Evolutionary conservation across 1,140 invertebrate species (phyloP).

Genomic region (Heliothis virescens): DNA sequence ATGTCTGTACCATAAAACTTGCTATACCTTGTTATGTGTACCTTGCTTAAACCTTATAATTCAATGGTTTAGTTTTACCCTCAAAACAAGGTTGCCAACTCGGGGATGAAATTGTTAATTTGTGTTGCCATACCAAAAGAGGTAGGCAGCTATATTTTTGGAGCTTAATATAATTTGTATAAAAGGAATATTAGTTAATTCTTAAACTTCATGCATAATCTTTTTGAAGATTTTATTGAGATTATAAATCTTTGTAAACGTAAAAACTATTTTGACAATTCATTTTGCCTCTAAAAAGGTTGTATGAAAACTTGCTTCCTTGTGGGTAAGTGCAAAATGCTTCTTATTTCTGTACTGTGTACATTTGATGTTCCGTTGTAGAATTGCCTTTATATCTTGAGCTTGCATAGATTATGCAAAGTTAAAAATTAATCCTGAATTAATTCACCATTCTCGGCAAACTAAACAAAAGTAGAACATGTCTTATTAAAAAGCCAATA

Average conservation of each 20-base stretch:
- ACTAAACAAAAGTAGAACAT: background rate
- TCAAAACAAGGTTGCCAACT: too few species aligned
- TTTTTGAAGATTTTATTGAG: constrained; percentile 5
- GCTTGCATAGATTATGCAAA: background rate
- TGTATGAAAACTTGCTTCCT: background rate
- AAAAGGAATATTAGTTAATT: background rate
- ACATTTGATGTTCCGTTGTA: background rate
- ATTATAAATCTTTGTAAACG: constrained; percentile 6
- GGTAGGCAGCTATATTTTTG: background rate
- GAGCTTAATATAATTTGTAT: constrained; percentile 4
- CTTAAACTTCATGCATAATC: background rate
- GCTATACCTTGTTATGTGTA: too few species aligned
- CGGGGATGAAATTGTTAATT: background rate
- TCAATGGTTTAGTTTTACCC: too few species aligned
- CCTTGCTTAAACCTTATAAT: too few species aligned
- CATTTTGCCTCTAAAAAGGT: constrained; percentile 13
- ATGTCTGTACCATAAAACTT: too few species aligned
- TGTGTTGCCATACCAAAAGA: background rate
- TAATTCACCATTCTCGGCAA: background rate
- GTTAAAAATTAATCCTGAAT: background rate
- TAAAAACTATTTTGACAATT: background rate
- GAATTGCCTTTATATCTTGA: background rate
- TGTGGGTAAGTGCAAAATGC: background rate
- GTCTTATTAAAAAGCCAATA: too few species aligned
- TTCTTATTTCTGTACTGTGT: constrained; percentile 11